Conservation (phyloP, 2,113 vertebrate species). For the Psammodynastes pulverulentus region DNA sequence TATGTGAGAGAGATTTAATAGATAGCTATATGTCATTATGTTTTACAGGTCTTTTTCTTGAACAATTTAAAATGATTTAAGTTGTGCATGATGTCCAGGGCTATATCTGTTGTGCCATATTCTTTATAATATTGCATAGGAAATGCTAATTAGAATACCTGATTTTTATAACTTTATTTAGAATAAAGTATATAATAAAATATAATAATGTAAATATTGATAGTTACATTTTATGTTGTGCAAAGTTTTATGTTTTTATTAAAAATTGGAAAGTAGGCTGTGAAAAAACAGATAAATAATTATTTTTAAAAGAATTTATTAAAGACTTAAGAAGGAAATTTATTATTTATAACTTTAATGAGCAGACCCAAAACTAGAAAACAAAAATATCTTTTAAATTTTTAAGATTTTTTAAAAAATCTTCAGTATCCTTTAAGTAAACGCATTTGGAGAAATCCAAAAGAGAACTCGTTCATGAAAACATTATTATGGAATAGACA, state of each 20-base stretch:
- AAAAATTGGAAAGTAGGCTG: not conserved
- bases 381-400: not conserved
- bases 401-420: not conserved
- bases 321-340: not conserved
- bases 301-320: not conserved
- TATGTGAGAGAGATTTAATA: constrained; percentile 47
- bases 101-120: not conserved
- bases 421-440: not conserved
- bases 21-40: constrained; percentile 54
- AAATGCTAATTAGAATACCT: constrained; percentile 22
- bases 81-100: not conserved
- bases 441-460: not conserved
- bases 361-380: not conserved
- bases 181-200: not conserved
- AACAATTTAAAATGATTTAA: constrained; percentile 32
- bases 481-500: not conserved
- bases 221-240: not conserved
- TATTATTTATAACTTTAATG: not conserved
- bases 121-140: not conserved
- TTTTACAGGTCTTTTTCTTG: constrained; percentile 27
- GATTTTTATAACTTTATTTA: not conserved
- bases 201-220: not conserved
- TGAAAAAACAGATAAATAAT: not conserved
- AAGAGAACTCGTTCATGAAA: not conserved
- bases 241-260: not conserved